Evolutionary conservation across 2,888 invertebrate genomes (phyloP).

Genomic region (Didymodactylos carnosus): DNA sequence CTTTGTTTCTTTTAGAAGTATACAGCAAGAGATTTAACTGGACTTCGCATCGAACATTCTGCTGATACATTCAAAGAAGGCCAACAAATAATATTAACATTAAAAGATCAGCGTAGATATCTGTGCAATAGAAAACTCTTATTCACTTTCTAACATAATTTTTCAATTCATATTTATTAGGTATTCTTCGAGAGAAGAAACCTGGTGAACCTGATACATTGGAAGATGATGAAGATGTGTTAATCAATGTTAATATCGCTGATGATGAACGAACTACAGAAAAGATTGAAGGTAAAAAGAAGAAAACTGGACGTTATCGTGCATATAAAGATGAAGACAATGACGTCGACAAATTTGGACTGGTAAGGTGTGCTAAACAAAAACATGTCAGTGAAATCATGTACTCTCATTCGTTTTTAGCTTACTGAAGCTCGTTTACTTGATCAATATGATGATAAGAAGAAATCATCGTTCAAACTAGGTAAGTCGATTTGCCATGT

Average conservation of each 20-base stretch:
- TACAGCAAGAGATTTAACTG: slow-evolving; percentile 50
- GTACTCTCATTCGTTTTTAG: slow-evolving; percentile 15
- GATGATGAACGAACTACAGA: slow-evolving; percentile 35
- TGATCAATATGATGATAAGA: slow-evolving; percentile 57
- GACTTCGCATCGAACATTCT: slow-evolving; percentile 64
- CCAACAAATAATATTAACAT: slow-evolving; percentile 62
- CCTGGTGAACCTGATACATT: slow-evolving; percentile 54
- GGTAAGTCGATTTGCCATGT: slow-evolving; percentile 43
- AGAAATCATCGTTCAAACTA: slow-evolving; percentile 49
- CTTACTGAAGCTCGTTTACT: slow-evolving; percentile 23
- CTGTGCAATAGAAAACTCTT: too few species aligned
- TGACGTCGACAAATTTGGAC: slow-evolving; percentile 40
- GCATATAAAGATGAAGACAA: slow-evolving; percentile 19
- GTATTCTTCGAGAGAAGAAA: slow-evolving; percentile 51
- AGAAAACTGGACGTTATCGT: slow-evolving; percentile 44
- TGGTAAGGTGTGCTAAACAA: slow-evolving; percentile 27
- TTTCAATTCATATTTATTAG: slow-evolving; percentile 20
- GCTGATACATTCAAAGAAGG: slow-evolving; percentile 52
- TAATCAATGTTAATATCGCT: slow-evolving; percentile 47
- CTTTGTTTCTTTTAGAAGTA: slow-evolving; percentile 40
- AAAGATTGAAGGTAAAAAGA: slow-evolving; percentile 62
- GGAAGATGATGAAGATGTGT: slow-evolving; percentile 50
- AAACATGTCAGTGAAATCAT: background rate
- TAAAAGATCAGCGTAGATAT: slow-evolving; percentile 73
- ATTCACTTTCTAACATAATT: background rate